These are phyloP conservation scores for Hydropotes inermis DNA, from an alignment of 2,113 vertebrate genomes.

Conservation along the genomic window DNA sequence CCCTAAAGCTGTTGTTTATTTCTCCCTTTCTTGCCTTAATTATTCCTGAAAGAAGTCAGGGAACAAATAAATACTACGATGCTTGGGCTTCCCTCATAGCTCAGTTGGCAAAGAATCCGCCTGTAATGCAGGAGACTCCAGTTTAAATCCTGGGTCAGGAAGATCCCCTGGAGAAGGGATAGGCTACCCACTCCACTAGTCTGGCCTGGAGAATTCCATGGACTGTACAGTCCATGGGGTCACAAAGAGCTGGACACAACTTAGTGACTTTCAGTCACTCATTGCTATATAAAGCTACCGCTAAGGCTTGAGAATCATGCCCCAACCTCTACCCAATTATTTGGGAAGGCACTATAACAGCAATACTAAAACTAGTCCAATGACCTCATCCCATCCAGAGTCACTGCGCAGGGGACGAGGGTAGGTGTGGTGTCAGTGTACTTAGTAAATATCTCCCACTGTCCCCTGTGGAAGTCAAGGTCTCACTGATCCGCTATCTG, in stretches of 20 bases:
- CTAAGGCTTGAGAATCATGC: neutral
- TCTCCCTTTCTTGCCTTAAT: neutral
- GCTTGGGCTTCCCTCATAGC: neutral
- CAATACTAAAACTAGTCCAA: neutral
- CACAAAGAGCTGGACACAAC: neutral
- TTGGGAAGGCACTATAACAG: neutral
- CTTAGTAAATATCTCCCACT: neutral
- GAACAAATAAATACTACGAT: neutral
- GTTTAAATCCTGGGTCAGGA: neutral
- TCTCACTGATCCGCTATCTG: neutral
- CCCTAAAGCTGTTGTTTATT: neutral
- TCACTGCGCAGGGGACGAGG: neutral
- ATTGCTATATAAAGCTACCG: neutral
- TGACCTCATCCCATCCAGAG: neutral
- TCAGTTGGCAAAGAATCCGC: neutral
- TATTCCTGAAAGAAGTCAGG: neutral
- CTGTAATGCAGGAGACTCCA: neutral
- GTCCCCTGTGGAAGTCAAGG: neutral
- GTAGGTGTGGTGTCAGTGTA: neutral
- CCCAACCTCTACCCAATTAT: neutral
- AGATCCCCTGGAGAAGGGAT: neutral
- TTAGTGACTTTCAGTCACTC: neutral
- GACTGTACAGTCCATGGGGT: neutral
- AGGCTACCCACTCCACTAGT: neutral
- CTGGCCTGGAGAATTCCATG: neutral